These are phyloP conservation scores for Lepidothrix coronata DNA, from an alignment of 2,113 vertebrate genomes.

Conservation along the genomic window DNA sequence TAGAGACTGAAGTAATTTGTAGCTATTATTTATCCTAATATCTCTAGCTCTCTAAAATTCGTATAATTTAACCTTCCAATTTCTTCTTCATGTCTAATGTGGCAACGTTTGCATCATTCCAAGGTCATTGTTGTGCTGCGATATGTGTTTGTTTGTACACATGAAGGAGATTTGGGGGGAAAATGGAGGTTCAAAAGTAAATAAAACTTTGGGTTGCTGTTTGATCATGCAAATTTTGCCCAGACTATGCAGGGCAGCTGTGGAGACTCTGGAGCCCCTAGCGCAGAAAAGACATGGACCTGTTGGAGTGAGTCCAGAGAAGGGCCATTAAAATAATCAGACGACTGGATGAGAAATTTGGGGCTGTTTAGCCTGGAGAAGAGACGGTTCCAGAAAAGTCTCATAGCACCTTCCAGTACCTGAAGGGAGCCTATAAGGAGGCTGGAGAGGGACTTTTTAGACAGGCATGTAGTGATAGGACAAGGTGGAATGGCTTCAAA, in stretches of 20 bases:
- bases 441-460: neutral
- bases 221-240: neutral
- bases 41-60: neutral
- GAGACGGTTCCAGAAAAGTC: neutral
- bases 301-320: neutral
- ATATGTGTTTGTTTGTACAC: neutral
- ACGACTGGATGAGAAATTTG: neutral
- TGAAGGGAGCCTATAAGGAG: neutral
- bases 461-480: neutral
- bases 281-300: neutral
- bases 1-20: neutral
- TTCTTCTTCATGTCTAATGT: neutral
- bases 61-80: neutral
- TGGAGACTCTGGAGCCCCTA: neutral
- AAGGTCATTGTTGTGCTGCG: neutral
- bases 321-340: neutral
- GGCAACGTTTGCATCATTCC: neutral
- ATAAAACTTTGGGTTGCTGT: neutral
- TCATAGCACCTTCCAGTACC: neutral
- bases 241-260: neutral
- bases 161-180: neutral
- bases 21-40: slow-evolving; percentile 9
- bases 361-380: neutral
- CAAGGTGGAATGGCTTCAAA: neutral
- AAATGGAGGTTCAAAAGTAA: neutral